These are phyloP conservation scores for Crossaster papposus DNA, from an alignment of 53 echinoderm and acorn worm species.

Conservation along the genomic window DNA sequence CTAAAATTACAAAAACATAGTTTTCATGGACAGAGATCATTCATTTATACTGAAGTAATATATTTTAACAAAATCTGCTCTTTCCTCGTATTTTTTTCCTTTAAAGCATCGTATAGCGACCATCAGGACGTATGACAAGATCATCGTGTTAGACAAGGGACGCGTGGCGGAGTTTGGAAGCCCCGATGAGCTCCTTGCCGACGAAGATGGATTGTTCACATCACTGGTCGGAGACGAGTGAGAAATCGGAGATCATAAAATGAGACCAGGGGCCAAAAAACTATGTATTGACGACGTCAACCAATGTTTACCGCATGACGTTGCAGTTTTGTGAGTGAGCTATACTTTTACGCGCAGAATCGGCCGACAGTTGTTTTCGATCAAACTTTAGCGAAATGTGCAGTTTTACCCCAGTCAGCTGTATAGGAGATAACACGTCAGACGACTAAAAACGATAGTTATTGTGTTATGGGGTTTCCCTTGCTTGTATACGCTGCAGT, in stretches of 20 bases:
- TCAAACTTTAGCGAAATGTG: too few relatives aligned
- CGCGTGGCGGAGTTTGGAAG: slow-evolving; percentile 66
- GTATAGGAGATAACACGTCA: too few relatives aligned
- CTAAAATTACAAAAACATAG: too few relatives aligned
- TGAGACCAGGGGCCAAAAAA: background rate
- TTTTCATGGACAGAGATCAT: background rate
- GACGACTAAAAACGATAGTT: too few relatives aligned
- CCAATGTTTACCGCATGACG: too few relatives aligned
- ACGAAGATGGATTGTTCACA: slow-evolving; percentile 55
- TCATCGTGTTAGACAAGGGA: slow-evolving; percentile 71
- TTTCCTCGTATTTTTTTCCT: background rate
- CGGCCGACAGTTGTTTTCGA: too few relatives aligned
- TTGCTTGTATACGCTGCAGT: too few relatives aligned
- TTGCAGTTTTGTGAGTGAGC: too few relatives aligned
- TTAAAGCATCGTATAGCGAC: slow-evolving; percentile 70
- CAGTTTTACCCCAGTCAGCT: too few relatives aligned
- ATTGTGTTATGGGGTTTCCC: too few relatives aligned
- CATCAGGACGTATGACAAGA: slow-evolving; percentile 59
- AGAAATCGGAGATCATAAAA: background rate
- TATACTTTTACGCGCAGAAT: too few relatives aligned
- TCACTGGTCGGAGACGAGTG: slow-evolving; percentile 51
- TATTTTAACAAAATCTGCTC: background rate
- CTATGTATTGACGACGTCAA: too few relatives aligned
- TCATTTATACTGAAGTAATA: background rate
- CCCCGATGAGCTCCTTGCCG: slow-evolving; percentile 52